phyloP scores from a whole-genome alignment of 2,888 invertebrate genomes.

The Orthonychiurus folsomi region DNA sequence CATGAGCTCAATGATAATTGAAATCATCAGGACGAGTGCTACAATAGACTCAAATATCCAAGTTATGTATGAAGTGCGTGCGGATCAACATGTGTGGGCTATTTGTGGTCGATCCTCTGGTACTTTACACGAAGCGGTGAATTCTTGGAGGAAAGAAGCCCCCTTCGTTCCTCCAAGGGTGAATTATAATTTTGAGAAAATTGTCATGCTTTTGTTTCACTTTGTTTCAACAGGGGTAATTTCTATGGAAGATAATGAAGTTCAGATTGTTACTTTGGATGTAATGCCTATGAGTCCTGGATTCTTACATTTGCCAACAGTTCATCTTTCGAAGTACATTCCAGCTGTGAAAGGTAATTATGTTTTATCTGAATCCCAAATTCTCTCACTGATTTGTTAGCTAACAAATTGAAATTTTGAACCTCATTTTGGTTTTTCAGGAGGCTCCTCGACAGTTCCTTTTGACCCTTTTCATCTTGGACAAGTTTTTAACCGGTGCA shows the following conservation, averaged over 20 bases:
- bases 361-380: not conserved
- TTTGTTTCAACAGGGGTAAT: slow-evolving; percentile 63
- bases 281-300: slow-evolving; percentile 90
- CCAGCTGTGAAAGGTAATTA: slow-evolving; percentile 50
- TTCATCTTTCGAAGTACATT: slow-evolving; percentile 80
- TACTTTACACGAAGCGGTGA: too few relatives aligned
- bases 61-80: slow-evolving; percentile 87
- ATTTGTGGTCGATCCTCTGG: slow-evolving; percentile 84
- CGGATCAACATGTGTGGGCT: slow-evolving; percentile 88
- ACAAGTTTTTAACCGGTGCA: slow-evolving; percentile 86
- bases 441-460: slow-evolving; percentile 46
- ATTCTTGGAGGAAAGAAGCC: not conserved
- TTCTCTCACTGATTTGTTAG: not conserved
- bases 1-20: slow-evolving; percentile 52
- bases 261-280: slow-evolving; percentile 68
- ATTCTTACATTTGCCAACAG: slow-evolving; percentile 75
- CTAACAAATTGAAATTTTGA: not conserved
- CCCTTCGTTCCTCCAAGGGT: too few relatives aligned
- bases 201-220: too few relatives aligned
- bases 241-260: slow-evolving; percentile 57
- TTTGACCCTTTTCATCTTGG: slow-evolving; percentile 81
- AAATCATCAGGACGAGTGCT: slow-evolving; percentile 42
- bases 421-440: slow-evolving; percentile 18
- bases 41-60: slow-evolving; percentile 48
- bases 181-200: too few relatives aligned